Percentiles rank a stretch among this genome's conserved stretches.
Conservation (phyloP, 2,113 vertebrate genomes). For the Marmota monax region DNA sequence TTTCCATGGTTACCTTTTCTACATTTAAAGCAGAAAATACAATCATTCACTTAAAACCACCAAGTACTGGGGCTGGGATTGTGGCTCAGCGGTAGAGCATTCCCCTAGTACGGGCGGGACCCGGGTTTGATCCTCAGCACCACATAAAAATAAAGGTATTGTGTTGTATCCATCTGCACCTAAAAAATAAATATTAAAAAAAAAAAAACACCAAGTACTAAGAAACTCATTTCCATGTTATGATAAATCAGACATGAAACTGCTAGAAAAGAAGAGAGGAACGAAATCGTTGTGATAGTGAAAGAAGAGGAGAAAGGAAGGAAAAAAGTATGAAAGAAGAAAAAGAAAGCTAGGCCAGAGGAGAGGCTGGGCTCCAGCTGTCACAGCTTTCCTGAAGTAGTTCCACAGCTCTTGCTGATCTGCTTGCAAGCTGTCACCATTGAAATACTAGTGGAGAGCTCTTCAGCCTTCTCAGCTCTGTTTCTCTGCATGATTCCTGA, state of each 20-base stretch:
- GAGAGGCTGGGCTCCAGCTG: background rate
- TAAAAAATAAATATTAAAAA: too few species aligned
- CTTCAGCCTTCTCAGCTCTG: background rate
- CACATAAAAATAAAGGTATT: too few species aligned
- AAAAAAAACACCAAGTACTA: background rate
- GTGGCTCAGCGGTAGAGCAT: too few species aligned
- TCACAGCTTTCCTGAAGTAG: background rate
- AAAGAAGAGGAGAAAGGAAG: background rate
- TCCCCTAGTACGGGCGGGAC: too few species aligned
- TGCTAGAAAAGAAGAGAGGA: background rate
- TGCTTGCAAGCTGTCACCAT: too few species aligned
- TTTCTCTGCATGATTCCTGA: background rate
- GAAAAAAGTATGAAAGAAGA: background rate
- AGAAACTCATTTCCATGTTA: slow-evolving; percentile 46
- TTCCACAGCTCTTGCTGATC: background rate
- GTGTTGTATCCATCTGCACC: too few species aligned
- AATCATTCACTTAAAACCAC: slow-evolving; percentile 3
- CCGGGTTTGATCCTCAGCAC: too few species aligned
- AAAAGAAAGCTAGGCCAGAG: background rate
- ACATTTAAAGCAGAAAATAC: slow-evolving; percentile 31
- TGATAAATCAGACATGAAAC: background rate
- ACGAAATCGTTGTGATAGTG: background rate
- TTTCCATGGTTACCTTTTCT: background rate
- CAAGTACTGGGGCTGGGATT: background rate
- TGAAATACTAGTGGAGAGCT: too few species aligned